Evolutionary conservation across 1,140 invertebrate genomes (phyloP).

Genomic region (Metopolophium dirhodum): DNA sequence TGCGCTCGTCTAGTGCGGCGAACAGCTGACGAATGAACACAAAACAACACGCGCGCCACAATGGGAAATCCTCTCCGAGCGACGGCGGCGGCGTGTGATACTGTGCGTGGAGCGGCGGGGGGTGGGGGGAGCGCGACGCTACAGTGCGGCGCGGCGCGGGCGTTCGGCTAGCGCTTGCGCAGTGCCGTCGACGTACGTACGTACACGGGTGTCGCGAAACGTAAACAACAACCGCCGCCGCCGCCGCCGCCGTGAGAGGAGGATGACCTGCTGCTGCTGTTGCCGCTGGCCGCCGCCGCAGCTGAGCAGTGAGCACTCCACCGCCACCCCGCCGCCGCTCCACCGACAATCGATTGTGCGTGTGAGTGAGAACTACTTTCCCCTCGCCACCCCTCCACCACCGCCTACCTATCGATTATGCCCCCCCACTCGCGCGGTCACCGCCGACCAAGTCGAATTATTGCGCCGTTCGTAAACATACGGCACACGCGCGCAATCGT

Average conservation of each 20-base stretch:
- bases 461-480: constrained; percentile 29
- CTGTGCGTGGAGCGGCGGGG: neutral
- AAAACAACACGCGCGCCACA: constrained; percentile 45
- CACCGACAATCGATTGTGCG: constrained; percentile 20
- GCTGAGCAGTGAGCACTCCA: neutral
- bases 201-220: constrained; percentile 16
- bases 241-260: neutral
- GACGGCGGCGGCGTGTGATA: neutral
- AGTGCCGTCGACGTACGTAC: neutral
- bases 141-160: neutral
- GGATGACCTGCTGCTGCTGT: constrained; percentile 44
- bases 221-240: constrained; percentile 17
- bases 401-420: constrained; percentile 24
- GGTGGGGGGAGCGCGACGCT: neutral
- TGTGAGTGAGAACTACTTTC: neutral
- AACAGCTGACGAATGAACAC: constrained; percentile 48
- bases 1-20: neutral
- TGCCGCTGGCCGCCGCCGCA: constrained; percentile 23
- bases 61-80: constrained; percentile 37
- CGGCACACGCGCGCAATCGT: neutral
- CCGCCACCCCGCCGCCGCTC: neutral
- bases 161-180: neutral
- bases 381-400: neutral
- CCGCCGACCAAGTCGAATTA: neutral
- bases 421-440: neutral